Evolutionary conservation across 1,140 invertebrate genomes (phyloP).

Genomic region (Holcopasites calliopsidis): DNA sequence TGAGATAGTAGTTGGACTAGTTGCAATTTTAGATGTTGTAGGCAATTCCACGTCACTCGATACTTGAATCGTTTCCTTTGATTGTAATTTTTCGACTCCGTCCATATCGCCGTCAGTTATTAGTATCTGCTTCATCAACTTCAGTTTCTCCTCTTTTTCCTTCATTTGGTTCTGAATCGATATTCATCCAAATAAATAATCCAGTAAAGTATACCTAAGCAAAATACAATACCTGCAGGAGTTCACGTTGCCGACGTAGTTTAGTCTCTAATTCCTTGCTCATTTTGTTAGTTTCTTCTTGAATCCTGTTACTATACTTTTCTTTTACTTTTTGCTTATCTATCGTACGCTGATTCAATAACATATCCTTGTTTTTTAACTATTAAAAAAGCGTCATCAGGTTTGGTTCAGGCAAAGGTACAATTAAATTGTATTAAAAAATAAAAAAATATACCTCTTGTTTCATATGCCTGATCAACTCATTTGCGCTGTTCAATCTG

Average conservation of each 20-base stretch:
- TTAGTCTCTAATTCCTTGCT: constrained; percentile 83
- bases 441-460: constrained; percentile 71
- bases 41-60: constrained; percentile 41
- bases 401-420: background rate
- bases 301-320: constrained; percentile 85
- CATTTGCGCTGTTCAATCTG: constrained; percentile 78
- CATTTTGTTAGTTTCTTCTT: constrained; percentile 85
- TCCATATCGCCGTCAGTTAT: constrained; percentile 66
- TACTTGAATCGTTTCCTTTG: constrained; percentile 57
- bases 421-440: background rate
- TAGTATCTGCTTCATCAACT: constrained; percentile 78
- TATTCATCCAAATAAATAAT: constrained; percentile 16
- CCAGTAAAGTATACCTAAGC: background rate
- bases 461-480: constrained; percentile 74
- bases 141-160: constrained; percentile 79
- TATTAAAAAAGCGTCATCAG: constrained; percentile 35
- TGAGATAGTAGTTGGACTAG: background rate
- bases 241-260: constrained; percentile 84
- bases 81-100: background rate
- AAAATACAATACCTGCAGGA: constrained; percentile 78
- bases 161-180: constrained; percentile 73
- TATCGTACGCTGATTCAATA: constrained; percentile 84
- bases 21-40: background rate
- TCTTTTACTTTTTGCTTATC: constrained; percentile 88
- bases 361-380: constrained; percentile 84